Conservation (phyloP, 2,797 vertebrate species). For the Rhincodon typus region DNA sequence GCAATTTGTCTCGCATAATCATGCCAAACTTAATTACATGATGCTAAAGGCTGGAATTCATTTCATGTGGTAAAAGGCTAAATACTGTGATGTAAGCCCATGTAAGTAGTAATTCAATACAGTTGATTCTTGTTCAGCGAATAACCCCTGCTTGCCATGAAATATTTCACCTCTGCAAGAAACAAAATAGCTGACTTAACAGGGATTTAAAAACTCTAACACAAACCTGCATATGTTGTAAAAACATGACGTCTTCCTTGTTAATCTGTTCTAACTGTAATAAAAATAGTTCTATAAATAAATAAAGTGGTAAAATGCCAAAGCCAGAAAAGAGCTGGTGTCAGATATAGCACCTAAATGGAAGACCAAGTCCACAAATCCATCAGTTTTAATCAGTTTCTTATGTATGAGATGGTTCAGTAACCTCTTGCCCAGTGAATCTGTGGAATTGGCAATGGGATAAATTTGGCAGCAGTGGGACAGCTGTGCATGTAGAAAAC, state of each 20-base stretch:
- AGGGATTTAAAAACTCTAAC: conserved; percentile 29
- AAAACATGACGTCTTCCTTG: neutral
- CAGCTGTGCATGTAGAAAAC: neutral
- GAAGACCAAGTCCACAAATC: neutral
- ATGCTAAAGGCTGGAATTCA: conserved; percentile 35
- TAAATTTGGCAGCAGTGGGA: neutral
- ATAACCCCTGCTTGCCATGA: conserved; percentile 26
- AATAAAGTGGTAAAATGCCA: neutral
- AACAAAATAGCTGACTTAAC: conserved; percentile 27
- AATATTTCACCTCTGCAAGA: neutral
- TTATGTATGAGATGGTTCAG: neutral
- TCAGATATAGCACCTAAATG: neutral
- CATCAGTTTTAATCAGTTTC: no score
- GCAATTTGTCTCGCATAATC: conserved; percentile 37
- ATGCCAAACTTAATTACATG: conserved; percentile 37
- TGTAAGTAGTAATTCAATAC: conserved; percentile 35
- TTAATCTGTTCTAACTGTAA: conserved; percentile 7
- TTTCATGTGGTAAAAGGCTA: conserved; percentile 36
- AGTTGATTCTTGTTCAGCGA: conserved; percentile 26
- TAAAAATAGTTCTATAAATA: neutral
- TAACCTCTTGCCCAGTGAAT: neutral
- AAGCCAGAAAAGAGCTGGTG: neutral
- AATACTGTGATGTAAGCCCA: conserved; percentile 36
- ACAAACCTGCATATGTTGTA: neutral
- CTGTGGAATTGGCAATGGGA: neutral